Evolutionary conservation across 2,797 vertebrate genomes (phyloP).

Genomic region (Oceanodroma leucorhoa): DNA sequence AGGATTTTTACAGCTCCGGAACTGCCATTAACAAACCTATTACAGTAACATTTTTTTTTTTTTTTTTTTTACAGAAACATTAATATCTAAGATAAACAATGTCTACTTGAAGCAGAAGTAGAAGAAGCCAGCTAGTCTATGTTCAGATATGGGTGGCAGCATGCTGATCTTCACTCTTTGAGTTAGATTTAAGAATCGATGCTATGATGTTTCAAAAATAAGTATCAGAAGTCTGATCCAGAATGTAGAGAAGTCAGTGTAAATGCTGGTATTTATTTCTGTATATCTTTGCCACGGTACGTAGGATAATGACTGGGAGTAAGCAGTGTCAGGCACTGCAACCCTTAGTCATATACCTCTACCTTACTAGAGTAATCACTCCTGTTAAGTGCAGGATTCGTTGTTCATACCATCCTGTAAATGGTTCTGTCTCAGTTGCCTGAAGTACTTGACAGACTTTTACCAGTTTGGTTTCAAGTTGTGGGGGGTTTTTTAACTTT

Average conservation of each 20-base stretch:
- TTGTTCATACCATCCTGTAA: background rate
- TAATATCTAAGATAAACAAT: background rate
- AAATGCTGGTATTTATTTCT: background rate
- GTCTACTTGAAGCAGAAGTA: background rate
- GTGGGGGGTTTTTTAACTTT: background rate
- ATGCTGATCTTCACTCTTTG: background rate
- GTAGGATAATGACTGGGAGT: background rate
- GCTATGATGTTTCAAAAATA: background rate
- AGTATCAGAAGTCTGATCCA: background rate
- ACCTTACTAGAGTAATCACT: background rate
- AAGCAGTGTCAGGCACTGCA: background rate
- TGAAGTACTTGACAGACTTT: background rate
- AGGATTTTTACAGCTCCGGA: slow-evolving; percentile 10
- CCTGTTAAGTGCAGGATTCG: background rate
- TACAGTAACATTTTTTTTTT: background rate
- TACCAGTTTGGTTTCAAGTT: background rate
- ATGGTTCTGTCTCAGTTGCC: background rate
- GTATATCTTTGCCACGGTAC: background rate
- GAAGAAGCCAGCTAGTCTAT: background rate
- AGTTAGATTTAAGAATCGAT: background rate
- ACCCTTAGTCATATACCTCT: background rate
- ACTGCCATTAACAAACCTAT: background rate
- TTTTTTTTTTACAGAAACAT: background rate
- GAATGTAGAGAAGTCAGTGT: background rate
- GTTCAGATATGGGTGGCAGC: background rate